Base-by-base conservation (phyloP, 2,797 vertebrate species). In the Galaxias olidus region DNA sequence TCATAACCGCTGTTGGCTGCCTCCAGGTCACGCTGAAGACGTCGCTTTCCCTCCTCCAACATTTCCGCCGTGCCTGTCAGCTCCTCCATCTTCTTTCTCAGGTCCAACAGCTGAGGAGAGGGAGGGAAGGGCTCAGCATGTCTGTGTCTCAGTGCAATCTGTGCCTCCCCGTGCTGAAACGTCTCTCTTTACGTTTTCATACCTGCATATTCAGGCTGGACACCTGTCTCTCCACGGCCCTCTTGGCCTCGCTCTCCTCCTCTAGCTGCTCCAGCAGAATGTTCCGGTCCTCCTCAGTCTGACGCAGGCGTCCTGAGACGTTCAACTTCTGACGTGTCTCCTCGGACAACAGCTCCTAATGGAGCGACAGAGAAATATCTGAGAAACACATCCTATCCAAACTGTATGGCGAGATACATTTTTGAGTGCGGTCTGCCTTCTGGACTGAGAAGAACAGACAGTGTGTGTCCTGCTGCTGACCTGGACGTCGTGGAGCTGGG, bases 401-500 rank as follows among this genome's bases (percentile, higher is more conserved):
- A 49, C 13, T 13, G 8, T 13, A 49, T 15, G 13, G 5, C 7
- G 14, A 6, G 48, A 50, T 50, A 50, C 4, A 50, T 50, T 50
- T 15, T 9, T 1, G 14, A 50, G 14, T 50, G 13, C 6, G 14
- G 8, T n/a, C 48, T 8, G 17, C 8, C 14, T 41, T 40, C 9
- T 20, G 12, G 41, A 30, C 52, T 20, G 7, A 40, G 14, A 14
- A 8, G 13, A 56, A 8, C 10, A 8, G 3, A 19, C 18, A n/a
- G 10, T 4, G 6, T 17, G 0, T 17, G 17, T 46, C 18, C 4
- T n/a, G 12, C 56, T 19, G 18, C 49, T 76, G 69, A 96, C 97
- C 94, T 99, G 97, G 1, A 92, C 84, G 1, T 98, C 97, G 61
- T 98, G 97, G 10, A 99, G 91, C 85, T 98, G 96, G 47, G 97